Conservation (phyloP, 2,797 vertebrate species). For the Octomys mimax region DNA sequence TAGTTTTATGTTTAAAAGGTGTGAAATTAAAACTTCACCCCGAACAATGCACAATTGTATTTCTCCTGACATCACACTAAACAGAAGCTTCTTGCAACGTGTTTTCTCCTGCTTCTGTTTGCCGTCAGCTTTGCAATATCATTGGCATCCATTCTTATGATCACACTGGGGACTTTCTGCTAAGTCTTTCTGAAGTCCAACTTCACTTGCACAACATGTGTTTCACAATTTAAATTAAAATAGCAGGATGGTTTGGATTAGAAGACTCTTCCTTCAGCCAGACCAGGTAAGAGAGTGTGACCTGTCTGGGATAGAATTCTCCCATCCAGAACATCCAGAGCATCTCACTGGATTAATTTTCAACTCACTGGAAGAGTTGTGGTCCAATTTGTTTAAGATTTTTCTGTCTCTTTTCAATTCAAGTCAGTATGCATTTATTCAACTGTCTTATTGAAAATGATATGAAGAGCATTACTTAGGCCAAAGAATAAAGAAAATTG, state of each 20-base stretch:
- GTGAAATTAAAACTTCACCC: conserved; percentile 45
- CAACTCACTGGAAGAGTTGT: conserved; percentile 73
- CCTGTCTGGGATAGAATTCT: conserved; percentile 63
- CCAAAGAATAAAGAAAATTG: conserved; percentile 75
- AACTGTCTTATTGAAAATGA: conserved; percentile 77
- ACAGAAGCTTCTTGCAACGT: neutral
- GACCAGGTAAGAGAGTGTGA: conserved; percentile 59
- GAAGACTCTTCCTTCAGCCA: conserved; percentile 67
- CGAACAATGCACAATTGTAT: neutral
- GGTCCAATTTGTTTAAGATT: conserved; percentile 74
- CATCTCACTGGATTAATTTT: conserved; percentile 79
- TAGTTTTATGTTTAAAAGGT: conserved; percentile 33
- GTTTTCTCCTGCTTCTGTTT: neutral
- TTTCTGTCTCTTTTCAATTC: conserved; percentile 77
- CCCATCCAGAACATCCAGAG: conserved; percentile 78
- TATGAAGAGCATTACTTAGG: conserved; percentile 72
- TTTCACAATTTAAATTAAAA: conserved; percentile 79
- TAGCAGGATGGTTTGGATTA: conserved; percentile 78
- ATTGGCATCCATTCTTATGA: conserved; percentile 3
- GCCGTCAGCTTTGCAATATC: neutral
- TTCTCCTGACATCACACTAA: neutral
- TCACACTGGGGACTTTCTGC: conserved; percentile 51
- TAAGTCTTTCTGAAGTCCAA: conserved; percentile 70
- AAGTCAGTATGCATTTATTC: conserved; percentile 72
- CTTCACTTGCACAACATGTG: conserved; percentile 51